Evolutionary conservation across 2,888 invertebrate genomes (phyloP).

Genomic region (Lycocerus yunnanus): DNA sequence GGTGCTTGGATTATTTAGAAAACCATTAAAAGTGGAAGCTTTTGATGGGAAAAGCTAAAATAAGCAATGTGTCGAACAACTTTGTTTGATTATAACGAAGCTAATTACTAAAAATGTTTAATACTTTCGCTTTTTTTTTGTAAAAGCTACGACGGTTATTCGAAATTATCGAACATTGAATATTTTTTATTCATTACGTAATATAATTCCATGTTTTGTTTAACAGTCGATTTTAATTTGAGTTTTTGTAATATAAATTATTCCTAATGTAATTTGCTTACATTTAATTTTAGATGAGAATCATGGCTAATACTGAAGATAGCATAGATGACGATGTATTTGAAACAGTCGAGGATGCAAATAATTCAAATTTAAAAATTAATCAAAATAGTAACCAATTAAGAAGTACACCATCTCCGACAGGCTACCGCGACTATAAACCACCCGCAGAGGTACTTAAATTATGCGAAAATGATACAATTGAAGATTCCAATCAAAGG

Average conservation of each 20-base stretch:
- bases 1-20: too few species aligned
- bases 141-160: background rate
- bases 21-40: too few species aligned
- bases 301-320: slow-evolving; percentile 61
- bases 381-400: slow-evolving; percentile 42
- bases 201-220: too few species aligned
- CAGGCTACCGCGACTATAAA: slow-evolving; percentile 79
- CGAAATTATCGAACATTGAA: background rate
- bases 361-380: slow-evolving; percentile 41
- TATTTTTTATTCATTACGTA: background rate
- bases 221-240: too few species aligned
- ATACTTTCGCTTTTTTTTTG: background rate
- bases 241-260: too few species aligned
- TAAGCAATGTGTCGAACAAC: background rate
- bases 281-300: background rate
- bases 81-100: background rate
- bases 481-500: slow-evolving; percentile 62
- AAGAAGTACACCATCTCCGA: slow-evolving; percentile 69
- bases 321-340: slow-evolving; percentile 86
- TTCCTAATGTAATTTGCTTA: too few species aligned
- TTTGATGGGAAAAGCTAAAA: background rate
- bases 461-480: slow-evolving; percentile 55
- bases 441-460: slow-evolving; percentile 72
- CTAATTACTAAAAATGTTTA: background rate
- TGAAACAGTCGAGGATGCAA: slow-evolving; percentile 63